Base-by-base conservation (phyloP, 2,888 invertebrate genomes). In the Drosophila tanythrix region DNA sequence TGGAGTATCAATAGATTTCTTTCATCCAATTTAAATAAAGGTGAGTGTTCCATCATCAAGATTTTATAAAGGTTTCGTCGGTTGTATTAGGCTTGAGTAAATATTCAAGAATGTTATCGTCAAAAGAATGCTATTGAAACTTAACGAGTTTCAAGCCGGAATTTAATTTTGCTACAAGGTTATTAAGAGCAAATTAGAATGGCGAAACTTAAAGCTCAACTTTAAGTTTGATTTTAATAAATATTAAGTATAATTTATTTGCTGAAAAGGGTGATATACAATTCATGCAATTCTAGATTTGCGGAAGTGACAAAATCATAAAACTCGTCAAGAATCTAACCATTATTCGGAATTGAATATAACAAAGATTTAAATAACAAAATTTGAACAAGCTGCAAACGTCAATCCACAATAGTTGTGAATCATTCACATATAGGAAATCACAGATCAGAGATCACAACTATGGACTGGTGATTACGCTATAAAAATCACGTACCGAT, bases 401-500 rank as follows among this genome's bases (percentile, higher is more conserved):
- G 72, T 63, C 69, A 66, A 58, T 53, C 25, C 55, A 43, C 51
- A 62, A 48, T 56, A 48, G 52, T 56, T 68, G 59, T 84, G 84
- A 84, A 59, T 84, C 84, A 84, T 60, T 38, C 40, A 62, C 48
- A 53, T 59, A 67, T 72, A 76, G 81, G 79, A 81, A 86, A 86
- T 83, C 61, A 27, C 50, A 68, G 62, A 64, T 63, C 67, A 56
- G n/a, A 40, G 56, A 74, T 65, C 59, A 58, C 46, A 73, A 73
- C 60, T 76, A 63, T 71, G 74, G 79, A 51, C 67, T 48, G 83
- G 40, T 72, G 73, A 69, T 81, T 81, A 76, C 65, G 79, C 82
- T 36, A 27, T 21, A 43, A 50, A 50, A 55, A 74, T 63, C 84
- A 85, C 88, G 85, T 85, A 79, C 25, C 51, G 64, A 78, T 72